phyloP scores from a whole-genome alignment of 2,797 vertebrate genomes.

The Helarctos malayanus region DNA sequence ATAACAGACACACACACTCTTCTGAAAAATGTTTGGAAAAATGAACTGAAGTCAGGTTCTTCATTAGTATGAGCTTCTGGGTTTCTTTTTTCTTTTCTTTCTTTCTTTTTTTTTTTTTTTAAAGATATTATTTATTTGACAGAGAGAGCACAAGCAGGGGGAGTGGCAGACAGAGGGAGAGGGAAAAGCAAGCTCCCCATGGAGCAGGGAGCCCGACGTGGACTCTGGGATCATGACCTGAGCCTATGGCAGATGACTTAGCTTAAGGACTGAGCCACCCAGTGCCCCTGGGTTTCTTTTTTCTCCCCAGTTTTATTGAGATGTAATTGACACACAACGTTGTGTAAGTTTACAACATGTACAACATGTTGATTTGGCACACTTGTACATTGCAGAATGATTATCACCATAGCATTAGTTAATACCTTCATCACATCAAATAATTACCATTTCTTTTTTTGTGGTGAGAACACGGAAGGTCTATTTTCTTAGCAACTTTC shows the following conservation, averaged over 20 bases:
- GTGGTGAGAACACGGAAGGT: neutral
- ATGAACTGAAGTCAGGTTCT: slow-evolving; percentile 44
- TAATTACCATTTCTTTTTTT: neutral
- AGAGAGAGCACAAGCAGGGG: too few relatives aligned
- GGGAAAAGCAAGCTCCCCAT: too few relatives aligned
- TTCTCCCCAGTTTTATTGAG: neutral
- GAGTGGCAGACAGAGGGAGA: too few relatives aligned
- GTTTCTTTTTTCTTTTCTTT: neutral
- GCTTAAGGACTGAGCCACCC: too few relatives aligned
- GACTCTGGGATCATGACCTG: too few relatives aligned
- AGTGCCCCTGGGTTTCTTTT: neutral
- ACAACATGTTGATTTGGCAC: neutral
- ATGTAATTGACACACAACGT: neutral
- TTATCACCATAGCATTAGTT: neutral
- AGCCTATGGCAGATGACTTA: too few relatives aligned
- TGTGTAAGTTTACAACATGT: neutral
- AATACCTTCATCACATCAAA: neutral
- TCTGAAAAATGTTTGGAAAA: slow-evolving; percentile 66
- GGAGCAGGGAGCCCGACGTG: too few relatives aligned
- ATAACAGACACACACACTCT: slow-evolving; percentile 1
- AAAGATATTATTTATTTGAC: too few relatives aligned
- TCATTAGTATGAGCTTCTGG: slow-evolving; percentile 30
- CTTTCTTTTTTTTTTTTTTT: too few relatives aligned
- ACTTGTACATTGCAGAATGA: neutral
- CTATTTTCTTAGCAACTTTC: neutral